These are phyloP conservation scores for Myotis daubentonii DNA, from an alignment of 2,797 vertebrate species.

Conservation along the genomic window DNA sequence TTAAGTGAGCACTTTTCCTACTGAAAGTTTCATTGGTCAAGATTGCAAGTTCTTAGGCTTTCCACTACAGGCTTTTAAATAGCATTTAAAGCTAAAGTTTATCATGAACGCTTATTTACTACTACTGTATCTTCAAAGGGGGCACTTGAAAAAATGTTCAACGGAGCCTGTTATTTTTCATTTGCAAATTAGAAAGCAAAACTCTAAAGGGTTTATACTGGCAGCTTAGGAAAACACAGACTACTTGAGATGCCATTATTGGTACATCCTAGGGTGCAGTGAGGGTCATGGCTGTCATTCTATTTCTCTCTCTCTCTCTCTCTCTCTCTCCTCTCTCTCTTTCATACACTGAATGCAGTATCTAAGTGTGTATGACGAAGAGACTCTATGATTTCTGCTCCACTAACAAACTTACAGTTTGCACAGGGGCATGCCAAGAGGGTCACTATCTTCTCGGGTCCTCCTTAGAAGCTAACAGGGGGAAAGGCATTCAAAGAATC, in stretches of 20 bases:
- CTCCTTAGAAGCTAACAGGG: background rate
- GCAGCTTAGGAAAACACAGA: conserved; percentile 75
- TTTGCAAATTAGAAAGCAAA: conserved; percentile 57
- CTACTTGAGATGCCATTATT: conserved; percentile 56
- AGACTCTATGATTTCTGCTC: background rate
- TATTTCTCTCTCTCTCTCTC: background rate
- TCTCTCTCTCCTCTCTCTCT: no score
- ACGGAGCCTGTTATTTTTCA: conserved; percentile 65
- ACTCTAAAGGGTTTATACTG: conserved; percentile 54
- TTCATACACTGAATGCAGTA: background rate
- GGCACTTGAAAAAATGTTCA: conserved; percentile 52
- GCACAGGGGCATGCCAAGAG: background rate
- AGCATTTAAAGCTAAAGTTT: conserved; percentile 62
- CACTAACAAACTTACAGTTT: conserved; percentile 10
- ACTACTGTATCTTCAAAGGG: conserved; percentile 54
- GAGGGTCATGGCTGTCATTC: background rate
- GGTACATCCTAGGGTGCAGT: background rate
- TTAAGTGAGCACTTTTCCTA: conserved; percentile 7
- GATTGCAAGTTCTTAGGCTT: conserved; percentile 43
- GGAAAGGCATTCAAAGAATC: conserved; percentile 38
- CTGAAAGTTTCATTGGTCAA: conserved; percentile 16
- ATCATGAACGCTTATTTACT: conserved; percentile 62
- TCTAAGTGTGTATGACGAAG: conserved; percentile 30
- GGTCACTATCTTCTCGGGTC: background rate
- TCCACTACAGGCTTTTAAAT: conserved; percentile 70